These are phyloP conservation scores for Sinelater perroti DNA, from an alignment of 2,888 invertebrate genomes.

Conservation along the genomic window DNA sequence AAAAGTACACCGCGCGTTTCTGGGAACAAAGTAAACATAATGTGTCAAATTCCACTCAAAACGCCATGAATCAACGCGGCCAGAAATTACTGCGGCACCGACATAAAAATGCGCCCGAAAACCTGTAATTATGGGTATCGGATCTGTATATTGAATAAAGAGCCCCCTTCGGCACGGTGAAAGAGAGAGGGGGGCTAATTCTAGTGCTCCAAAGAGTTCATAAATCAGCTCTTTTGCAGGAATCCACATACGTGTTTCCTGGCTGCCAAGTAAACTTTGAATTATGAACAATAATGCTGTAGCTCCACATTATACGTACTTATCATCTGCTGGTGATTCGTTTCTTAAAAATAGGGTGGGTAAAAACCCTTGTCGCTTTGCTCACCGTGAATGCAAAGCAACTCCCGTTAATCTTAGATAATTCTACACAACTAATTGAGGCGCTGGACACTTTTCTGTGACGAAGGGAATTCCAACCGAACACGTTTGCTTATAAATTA, in stretches of 20 bases:
- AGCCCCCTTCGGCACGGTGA: slow-evolving; percentile 27
- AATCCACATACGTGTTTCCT: slow-evolving; percentile 42
- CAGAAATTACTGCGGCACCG: slow-evolving; percentile 29
- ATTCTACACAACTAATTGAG: slow-evolving; percentile 18
- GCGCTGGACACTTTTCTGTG: slow-evolving; percentile 2
- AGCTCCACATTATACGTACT: slow-evolving; percentile 20
- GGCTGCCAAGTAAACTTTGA: slow-evolving; percentile 39
- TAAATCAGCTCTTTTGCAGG: slow-evolving; percentile 43
- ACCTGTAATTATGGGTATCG: slow-evolving; percentile 43
- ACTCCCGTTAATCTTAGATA: too few relatives aligned
- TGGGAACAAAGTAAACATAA: slow-evolving; percentile 28
- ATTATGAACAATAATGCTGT: slow-evolving; percentile 37
- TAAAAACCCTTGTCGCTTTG: background rate
- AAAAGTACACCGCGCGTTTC: too few relatives aligned
- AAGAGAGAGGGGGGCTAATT: slow-evolving; percentile 41
- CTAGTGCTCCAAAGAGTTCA: slow-evolving; percentile 42
- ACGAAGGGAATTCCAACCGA: slow-evolving; percentile 15
- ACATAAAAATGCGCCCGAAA: slow-evolving; percentile 32
- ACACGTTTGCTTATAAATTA: slow-evolving; percentile 20
- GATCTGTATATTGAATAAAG: slow-evolving; percentile 46
- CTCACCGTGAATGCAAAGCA: background rate
- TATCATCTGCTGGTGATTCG: background rate
- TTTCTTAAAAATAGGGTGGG: background rate
- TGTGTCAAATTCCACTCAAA: slow-evolving; percentile 31
- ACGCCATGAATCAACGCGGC: slow-evolving; percentile 28